Conservation (phyloP, 2,113 vertebrate species). For the Emydura subglobosa region DNA sequence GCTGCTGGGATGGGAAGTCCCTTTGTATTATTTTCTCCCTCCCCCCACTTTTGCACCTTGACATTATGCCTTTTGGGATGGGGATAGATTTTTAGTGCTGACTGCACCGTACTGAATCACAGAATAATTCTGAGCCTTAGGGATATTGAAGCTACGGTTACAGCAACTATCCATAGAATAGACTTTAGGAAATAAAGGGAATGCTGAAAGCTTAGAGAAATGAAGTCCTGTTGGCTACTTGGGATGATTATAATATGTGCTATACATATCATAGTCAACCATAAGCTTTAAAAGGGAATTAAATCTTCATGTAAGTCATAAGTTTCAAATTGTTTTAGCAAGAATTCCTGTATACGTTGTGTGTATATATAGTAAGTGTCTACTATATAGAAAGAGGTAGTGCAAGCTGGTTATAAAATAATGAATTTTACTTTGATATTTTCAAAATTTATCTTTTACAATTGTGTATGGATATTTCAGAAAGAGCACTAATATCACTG, state of each 20-base stretch:
- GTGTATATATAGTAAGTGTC: neutral
- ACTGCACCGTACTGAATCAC: neutral
- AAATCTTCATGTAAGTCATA: neutral
- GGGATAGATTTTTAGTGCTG: rapidly evolving
- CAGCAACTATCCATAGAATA: neutral
- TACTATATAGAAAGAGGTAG: rapidly evolving
- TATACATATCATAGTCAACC: neutral
- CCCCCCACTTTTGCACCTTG: rapidly evolving
- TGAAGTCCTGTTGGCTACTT: neutral
- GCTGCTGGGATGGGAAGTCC: neutral
- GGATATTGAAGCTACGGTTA: neutral
- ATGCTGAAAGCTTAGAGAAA: neutral
- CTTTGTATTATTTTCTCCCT: neutral
- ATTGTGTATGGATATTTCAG: neutral
- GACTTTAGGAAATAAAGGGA: neutral
- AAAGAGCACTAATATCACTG: neutral
- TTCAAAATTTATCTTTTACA: neutral
- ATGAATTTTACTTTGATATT: neutral
- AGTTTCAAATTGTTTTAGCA: neutral
- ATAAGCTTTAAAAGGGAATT: neutral
- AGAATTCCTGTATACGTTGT: neutral
- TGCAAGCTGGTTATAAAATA: neutral
- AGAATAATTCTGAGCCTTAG: neutral
- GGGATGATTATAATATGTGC: neutral
- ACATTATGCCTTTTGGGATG: neutral